Evolutionary conservation across 2,888 invertebrate species (phyloP).

Genomic region (Mythimna albipuncta): DNA sequence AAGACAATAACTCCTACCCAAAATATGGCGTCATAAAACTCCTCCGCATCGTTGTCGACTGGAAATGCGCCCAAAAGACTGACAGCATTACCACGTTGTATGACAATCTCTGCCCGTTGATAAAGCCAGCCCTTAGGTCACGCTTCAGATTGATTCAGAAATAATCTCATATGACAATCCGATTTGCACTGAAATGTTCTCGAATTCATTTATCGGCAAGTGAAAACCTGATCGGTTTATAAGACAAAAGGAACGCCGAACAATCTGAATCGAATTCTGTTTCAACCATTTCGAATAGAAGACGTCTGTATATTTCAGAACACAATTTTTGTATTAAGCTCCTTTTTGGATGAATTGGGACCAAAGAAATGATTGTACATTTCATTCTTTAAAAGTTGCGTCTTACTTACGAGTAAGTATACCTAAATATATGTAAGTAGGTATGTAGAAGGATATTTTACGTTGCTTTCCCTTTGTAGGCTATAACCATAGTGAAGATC

Average conservation of each 20-base stretch:
- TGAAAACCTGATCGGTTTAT: constrained; percentile 2
- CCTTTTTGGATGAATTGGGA: background rate
- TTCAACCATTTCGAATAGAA: constrained; percentile 23
- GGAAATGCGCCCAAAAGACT: no score
- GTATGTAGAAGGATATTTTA: no score
- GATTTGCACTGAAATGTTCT: constrained; percentile 18
- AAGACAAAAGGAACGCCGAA: constrained; percentile 8
- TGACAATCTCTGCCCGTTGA: no score
- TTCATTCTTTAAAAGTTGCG: background rate
- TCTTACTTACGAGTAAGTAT: background rate
- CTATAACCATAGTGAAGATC: no score
- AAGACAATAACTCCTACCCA: no score
- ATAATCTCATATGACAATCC: background rate
- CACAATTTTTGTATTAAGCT: constrained; percentile 11
- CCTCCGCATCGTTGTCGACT: no score
- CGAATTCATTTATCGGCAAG: background rate
- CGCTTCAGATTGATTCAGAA: background rate
- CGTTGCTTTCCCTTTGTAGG: no score
- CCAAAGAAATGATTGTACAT: background rate
- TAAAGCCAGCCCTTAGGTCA: no score
- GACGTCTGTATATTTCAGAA: constrained; percentile 21
- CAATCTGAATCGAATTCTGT: constrained; percentile 15
- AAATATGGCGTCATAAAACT: no score
- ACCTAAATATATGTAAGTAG: no score
- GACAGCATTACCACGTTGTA: no score